Conservation (phyloP, 2,888 invertebrate genomes). For the Pediacus dermestoides region DNA sequence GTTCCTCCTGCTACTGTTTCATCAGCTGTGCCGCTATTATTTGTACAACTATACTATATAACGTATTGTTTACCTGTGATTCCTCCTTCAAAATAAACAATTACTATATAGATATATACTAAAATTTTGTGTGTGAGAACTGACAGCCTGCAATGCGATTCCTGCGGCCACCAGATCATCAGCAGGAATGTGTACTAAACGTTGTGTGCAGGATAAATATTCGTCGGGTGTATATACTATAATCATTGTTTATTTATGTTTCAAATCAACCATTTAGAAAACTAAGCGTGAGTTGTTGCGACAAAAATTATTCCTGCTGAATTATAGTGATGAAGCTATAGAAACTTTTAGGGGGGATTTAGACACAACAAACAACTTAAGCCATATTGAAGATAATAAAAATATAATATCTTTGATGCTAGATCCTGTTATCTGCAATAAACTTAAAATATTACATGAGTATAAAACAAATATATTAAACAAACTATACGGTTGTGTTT, state of each 20-base stretch:
- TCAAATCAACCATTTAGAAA: too few relatives aligned
- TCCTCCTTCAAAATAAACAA: conserved; percentile 5
- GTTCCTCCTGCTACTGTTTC: conserved; percentile 1
- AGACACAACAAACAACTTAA: too few relatives aligned
- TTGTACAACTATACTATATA: conserved; percentile 4
- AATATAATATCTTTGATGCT: too few relatives aligned
- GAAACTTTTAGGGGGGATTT: too few relatives aligned
- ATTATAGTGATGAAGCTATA: too few relatives aligned
- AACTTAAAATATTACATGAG: too few relatives aligned
- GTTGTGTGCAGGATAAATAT: neutral
- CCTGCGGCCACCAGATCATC: conserved; percentile 3
- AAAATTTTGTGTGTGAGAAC: conserved; percentile 9
- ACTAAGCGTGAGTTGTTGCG: too few relatives aligned
- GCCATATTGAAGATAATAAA: too few relatives aligned
- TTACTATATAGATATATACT: neutral
- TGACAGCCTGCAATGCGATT: conserved; percentile 2
- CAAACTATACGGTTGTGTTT: too few relatives aligned
- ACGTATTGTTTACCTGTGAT: conserved; percentile 18
- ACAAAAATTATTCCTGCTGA: too few relatives aligned
- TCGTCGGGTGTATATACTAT: conserved; percentile 1
- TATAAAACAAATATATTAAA: too few relatives aligned
- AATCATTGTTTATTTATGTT: conserved; percentile 9
- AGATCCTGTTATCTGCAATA: too few relatives aligned
- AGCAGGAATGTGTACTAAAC: neutral
- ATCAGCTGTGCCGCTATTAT: neutral